Evolutionary conservation across 2,888 invertebrate genomes (phyloP), one percentile per base, ranked within the genome.

Genomic region (Xylophagus ater): DNA sequence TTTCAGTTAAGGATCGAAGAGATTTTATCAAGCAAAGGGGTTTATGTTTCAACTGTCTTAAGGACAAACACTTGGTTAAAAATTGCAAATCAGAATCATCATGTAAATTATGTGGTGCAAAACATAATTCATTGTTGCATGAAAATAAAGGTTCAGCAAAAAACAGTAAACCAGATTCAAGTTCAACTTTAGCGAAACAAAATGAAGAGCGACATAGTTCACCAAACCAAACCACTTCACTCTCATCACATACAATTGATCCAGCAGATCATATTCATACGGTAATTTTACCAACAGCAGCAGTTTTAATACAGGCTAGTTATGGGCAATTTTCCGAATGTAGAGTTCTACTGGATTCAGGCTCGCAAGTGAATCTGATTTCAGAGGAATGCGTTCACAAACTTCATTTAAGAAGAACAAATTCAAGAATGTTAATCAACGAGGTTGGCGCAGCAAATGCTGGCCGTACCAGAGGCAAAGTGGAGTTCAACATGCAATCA

Each of bases 241-340:
- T 9, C 3, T 26, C 25, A 4, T 18, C 2, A 18, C 9, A 5
- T 20, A 15, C 30, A 13, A 8, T 20, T 5, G 9, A 35, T 5
- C 36, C 30, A 12, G 25, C 23, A 14, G 3, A 9, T 34, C 25
- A 26, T 4, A 34, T 37, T 14, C 24, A 15, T 17, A 10, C 28
- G 2, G 14, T 37, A 3, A 40, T 42, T 29, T 21, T 42, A n/a
- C 42, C 42, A 23, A 39, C 42, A 8, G 38, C 42, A 23, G 23
- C 40, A 6, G 19, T 37, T 12, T 12, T 37, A 14, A 19, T 40
- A 3, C 24, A 29, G 18, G 34, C 15, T n/a, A 2, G 18, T 2
- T 32, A 34, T 19, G 34, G 38, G 12, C 25, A 34, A 19, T 25
- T 3, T 10, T 25, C 31, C 25, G 7, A n/a, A 15, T 42, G 38